Base-by-base conservation (phyloP, 1,140 invertebrate species). In the Centruroides sculpturatus region DNA sequence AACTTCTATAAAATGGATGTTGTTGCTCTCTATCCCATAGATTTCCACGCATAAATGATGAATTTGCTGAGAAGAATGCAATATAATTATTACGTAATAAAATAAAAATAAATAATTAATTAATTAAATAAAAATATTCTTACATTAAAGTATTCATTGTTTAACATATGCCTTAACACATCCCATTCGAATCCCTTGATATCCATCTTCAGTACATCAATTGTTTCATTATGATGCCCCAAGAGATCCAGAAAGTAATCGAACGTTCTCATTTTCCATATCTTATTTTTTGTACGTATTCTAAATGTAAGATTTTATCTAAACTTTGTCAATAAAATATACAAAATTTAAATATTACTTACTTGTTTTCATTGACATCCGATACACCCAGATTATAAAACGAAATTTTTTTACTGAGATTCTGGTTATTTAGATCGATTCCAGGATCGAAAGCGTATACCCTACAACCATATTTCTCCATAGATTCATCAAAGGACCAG, bases 401-500 rank as follows among this genome's bases (percentile, higher is more conserved):
- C 46, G 51, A 52, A 12, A 64, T 60, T 4, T 52, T 55, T 13
- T 60, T 47, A 11, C 47, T 50, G 41, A 60, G 59, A 4, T 35
- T 5, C 47, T 64, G 62, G 41, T 64, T 48, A 1, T 36, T 50
- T 2, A 56, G 41, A 3, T 53, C 52, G 64, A 68, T 70, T 12
- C 66, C 64, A 5, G 69, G 69, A 52, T 70, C 69, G 46, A 67
- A 70, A 4, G 68, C 53, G 47, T 63, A 67, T 3, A 70, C 69
- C 23, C 66, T 34, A 47, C 69, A 70, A 0, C 69, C 68, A 23
- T 63, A 66, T n/a, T 60, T 49, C 4, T 54, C 65, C n/a, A 68
- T 59, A 12, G 57, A 61, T 41, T 69, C 64, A 35, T 70, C 69
- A 59, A 70, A 71, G 1, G 66, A 67, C 69, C 69, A 71, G 35